phyloP scores from a whole-genome alignment of 1,140 invertebrate genomes.

The Geopemphigus sp. region DNA sequence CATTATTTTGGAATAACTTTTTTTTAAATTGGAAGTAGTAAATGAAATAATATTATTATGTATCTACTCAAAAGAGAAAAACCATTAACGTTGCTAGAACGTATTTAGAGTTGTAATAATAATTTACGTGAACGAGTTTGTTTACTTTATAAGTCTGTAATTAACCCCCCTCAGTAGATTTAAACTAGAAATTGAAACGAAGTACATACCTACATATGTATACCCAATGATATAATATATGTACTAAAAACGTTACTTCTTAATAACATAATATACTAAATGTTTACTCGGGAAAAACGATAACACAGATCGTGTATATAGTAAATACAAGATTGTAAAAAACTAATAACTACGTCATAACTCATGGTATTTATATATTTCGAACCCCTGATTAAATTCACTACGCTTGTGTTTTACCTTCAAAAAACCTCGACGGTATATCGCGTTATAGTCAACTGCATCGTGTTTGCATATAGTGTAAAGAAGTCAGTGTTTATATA shows the following conservation, averaged over 20 bases:
- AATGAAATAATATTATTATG: neutral
- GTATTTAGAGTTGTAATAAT: neutral
- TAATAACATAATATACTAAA: neutral
- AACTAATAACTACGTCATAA: slow-evolving; percentile 1
- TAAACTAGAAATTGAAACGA: neutral
- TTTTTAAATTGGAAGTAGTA: slow-evolving; percentile 10
- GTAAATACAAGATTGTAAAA: neutral
- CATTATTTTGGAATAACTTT: neutral
- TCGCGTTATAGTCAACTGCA: slow-evolving; percentile 17
- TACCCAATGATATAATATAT: too few species aligned
- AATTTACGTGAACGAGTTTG: neutral
- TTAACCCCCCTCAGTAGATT: slow-evolving; percentile 5
- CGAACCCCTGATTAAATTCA: slow-evolving; percentile 36
- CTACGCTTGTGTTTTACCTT: slow-evolving; percentile 4
- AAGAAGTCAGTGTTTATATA: too few species aligned
- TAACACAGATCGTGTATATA: neutral
- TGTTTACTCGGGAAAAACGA: slow-evolving; percentile 1
- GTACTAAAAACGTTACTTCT: too few species aligned
- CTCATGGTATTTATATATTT: neutral
- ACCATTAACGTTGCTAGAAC: neutral
- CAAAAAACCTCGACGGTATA: neutral
- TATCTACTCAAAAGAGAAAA: neutral
- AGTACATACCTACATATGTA: neutral
- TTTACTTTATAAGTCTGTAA: slow-evolving; percentile 13
- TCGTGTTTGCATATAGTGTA: neutral